Conservation (phyloP, 1,140 invertebrate genomes). For the Drosophila sturtevanti region DNA sequence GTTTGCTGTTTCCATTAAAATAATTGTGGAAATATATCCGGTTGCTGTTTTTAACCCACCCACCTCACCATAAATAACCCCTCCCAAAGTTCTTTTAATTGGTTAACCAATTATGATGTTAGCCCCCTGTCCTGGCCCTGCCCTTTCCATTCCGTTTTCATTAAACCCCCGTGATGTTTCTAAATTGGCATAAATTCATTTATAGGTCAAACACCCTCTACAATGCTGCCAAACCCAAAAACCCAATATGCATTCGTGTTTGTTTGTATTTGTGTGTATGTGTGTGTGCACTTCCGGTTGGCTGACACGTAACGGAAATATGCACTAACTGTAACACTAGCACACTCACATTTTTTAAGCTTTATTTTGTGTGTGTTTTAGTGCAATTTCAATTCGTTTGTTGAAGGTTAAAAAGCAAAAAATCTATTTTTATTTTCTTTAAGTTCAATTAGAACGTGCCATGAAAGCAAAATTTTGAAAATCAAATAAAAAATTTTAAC, state of each 20-base stretch:
- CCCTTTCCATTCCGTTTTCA: background rate
- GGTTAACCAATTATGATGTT: constrained; percentile 29
- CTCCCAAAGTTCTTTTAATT: constrained; percentile 45
- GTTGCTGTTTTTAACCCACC: constrained; percentile 27
- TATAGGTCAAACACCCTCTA: constrained; percentile 71
- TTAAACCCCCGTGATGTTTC: constrained; percentile 24
- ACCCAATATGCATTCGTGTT: constrained; percentile 14
- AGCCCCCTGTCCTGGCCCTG: constrained; percentile 7
- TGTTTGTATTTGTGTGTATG: constrained; percentile 22
- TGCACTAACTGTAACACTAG: constrained; percentile 10
- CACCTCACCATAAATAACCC: constrained; percentile 33
- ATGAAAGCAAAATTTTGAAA: constrained; percentile 45
- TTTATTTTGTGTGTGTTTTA: background rate
- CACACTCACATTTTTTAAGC: background rate
- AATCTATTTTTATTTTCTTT: constrained; percentile 32
- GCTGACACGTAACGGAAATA: constrained; percentile 51
- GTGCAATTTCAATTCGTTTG: background rate
- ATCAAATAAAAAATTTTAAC: constrained; percentile 37
- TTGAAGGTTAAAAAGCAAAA: constrained; percentile 1
- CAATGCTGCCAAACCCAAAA: constrained; percentile 33
- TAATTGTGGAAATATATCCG: constrained; percentile 52
- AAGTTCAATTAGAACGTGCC: constrained; percentile 44
- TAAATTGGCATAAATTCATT: constrained; percentile 72
- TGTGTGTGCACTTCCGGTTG: constrained; percentile 59
- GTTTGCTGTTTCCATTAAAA: constrained; percentile 33